Conservation (phyloP, 2,797 vertebrate genomes). For the Anniella stebbinsi region DNA sequence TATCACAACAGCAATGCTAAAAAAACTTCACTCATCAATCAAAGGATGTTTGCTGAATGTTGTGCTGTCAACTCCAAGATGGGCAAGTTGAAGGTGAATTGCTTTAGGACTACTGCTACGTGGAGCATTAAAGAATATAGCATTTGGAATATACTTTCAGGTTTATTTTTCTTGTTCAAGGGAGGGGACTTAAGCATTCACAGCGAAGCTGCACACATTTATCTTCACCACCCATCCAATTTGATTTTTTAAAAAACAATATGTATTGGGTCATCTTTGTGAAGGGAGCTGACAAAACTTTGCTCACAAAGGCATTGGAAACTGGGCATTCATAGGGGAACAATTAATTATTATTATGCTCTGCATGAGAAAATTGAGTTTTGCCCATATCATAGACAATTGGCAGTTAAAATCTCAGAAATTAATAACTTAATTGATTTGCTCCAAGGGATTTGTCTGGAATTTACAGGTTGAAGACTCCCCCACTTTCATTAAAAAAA, state of each 20-base stretch:
- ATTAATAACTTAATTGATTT: background rate
- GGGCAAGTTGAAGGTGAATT: slow-evolving; percentile 30
- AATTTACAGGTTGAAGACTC: background rate
- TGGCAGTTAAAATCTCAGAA: background rate
- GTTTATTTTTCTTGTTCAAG: slow-evolving; percentile 1
- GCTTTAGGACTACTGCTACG: slow-evolving; percentile 21
- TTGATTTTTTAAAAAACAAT: slow-evolving; percentile 28
- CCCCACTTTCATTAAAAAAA: background rate
- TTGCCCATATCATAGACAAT: background rate
- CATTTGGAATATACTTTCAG: background rate
- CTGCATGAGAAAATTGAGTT: background rate
- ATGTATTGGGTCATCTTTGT: background rate
- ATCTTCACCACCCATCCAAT: slow-evolving; percentile 5
- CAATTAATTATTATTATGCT: background rate
- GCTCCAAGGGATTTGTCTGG: background rate
- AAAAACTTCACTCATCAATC: slow-evolving; percentile 66
- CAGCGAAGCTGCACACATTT: background rate
- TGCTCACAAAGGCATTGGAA: slow-evolving; percentile 33
- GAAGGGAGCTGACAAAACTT: background rate
- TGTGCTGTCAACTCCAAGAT: slow-evolving; percentile 40
- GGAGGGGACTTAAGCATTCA: background rate
- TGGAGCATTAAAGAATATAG: slow-evolving; percentile 21
- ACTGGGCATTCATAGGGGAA: background rate
- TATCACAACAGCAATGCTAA: slow-evolving; percentile 64
- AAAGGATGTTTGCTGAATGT: slow-evolving; percentile 40